phyloP scores from a whole-genome alignment of 2,888 invertebrate species.

The Tricholauxania praeusta region DNA sequence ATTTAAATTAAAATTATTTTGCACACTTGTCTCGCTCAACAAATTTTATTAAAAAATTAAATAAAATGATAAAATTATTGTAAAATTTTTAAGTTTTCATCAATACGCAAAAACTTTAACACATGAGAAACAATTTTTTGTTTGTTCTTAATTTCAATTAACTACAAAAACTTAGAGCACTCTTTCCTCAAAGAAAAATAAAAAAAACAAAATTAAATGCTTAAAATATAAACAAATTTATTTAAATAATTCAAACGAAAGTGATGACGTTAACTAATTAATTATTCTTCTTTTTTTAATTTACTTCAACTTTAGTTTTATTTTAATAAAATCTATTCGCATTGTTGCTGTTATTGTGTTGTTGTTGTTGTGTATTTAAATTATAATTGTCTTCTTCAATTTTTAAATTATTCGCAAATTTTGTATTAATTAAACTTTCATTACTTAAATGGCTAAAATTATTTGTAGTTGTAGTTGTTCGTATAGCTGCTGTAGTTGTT shows the following conservation, averaged over 20 bases:
- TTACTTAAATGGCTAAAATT: constrained; percentile 26
- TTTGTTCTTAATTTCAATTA: too few relatives aligned
- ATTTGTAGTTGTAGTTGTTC: constrained; percentile 38
- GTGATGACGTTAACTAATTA: too few relatives aligned
- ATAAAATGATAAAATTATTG: too few relatives aligned
- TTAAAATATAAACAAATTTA: background rate
- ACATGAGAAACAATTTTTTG: too few relatives aligned
- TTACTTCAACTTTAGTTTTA: background rate
- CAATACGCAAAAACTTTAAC: too few relatives aligned
- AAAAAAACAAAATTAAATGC: background rate
- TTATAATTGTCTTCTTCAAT: constrained; percentile 44
- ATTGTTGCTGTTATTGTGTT: constrained; percentile 30
- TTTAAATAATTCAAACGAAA: background rate
- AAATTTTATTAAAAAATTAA: background rate
- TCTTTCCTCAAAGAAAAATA: background rate
- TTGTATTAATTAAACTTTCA: constrained; percentile 38
- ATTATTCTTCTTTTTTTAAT: background rate
- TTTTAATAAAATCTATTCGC: constrained; percentile 41
- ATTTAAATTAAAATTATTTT: constrained; percentile 35
- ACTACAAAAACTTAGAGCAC: too few relatives aligned
- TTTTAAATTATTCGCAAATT: constrained; percentile 36
- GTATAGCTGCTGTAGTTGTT: constrained; percentile 29
- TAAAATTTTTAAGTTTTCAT: too few relatives aligned
- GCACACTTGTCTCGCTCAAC: constrained; percentile 42
- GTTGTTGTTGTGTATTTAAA: constrained; percentile 26